Conservation (phyloP, 2,113 vertebrate species). For the Salvelinus alpinus region DNA sequence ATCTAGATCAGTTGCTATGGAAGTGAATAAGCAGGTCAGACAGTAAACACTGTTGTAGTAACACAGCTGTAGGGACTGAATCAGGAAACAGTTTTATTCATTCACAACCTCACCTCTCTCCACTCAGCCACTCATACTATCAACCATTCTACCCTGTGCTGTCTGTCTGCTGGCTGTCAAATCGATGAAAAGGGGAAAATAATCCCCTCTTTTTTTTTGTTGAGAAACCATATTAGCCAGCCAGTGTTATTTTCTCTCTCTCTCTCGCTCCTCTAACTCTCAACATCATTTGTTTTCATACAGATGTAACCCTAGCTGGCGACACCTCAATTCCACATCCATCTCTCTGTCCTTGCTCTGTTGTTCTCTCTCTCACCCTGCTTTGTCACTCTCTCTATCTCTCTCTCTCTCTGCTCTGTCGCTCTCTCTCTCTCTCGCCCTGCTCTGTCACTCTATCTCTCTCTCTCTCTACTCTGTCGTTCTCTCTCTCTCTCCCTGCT, state of each 20-base stretch:
- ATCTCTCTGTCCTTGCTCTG: conserved; percentile 11
- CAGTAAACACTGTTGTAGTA: conserved; percentile 1
- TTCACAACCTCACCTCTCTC: conserved; percentile 15
- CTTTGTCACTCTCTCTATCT: conserved; percentile 3
- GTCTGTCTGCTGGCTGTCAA: conserved; percentile 25
- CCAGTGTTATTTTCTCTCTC: conserved; percentile 20
- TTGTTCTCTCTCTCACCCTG: conserved; percentile 3
- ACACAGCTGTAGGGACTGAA: background rate
- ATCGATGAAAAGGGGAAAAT: conserved; percentile 47
- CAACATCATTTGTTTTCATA: conserved; percentile 69
- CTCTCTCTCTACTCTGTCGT: too few species aligned
- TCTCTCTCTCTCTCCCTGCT: too few species aligned
- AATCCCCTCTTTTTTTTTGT: conserved; percentile 20
- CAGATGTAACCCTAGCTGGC: conserved; percentile 34
- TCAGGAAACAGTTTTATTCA: conserved; percentile 10
- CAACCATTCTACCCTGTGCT: conserved; percentile 1
- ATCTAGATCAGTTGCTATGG: background rate
- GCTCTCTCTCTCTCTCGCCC: too few species aligned
- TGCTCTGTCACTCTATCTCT: too few species aligned
- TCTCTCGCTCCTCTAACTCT: conserved; percentile 23
- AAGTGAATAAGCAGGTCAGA: background rate
- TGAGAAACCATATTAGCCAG: conserved; percentile 2
- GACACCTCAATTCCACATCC: conserved; percentile 60
- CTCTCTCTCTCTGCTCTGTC: background rate
- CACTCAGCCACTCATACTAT: conserved; percentile 28